Evolutionary conservation across 1,140 invertebrate species (phyloP).

Genomic region (Eurosta solidaginis): DNA sequence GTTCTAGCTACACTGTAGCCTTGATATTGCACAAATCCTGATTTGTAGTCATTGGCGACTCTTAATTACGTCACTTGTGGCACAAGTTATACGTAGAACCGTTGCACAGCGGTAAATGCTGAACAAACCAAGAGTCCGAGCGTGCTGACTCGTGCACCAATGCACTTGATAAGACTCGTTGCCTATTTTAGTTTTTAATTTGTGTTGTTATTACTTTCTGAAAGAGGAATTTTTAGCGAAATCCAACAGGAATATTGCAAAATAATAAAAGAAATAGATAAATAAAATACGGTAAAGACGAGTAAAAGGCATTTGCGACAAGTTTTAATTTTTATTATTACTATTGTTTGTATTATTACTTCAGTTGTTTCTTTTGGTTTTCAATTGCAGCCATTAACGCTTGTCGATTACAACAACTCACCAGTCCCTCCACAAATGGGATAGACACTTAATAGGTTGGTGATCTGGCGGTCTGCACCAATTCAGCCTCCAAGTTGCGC

Average conservation of each 20-base stretch:
- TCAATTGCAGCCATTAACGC: too few relatives aligned
- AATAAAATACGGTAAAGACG: background rate
- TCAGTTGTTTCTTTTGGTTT: too few relatives aligned
- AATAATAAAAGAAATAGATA: background rate
- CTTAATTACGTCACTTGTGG: conserved; percentile 4
- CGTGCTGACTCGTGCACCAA: conserved; percentile 1
- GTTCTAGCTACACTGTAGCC: background rate
- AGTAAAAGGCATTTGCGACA: background rate
- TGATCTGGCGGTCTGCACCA: too few relatives aligned
- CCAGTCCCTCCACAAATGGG: too few relatives aligned
- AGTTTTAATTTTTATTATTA: conserved; percentile 22
- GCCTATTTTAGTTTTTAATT: conserved; percentile 5
- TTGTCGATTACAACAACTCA: too few relatives aligned
- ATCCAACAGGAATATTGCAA: background rate
- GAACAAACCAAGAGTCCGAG: background rate
- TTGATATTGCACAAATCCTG: background rate
- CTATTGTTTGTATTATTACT: too few relatives aligned
- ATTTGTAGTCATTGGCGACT: background rate
- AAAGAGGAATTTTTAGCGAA: background rate
- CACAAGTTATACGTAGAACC: background rate
- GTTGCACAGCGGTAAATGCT: background rate
- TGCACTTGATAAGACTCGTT: background rate
- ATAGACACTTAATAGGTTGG: too few relatives aligned
- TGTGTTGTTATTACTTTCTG: background rate
- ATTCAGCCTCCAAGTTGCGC: too few relatives aligned